Percentiles rank a stretch among this genome's conserved stretches.
phyloP scores from a whole-genome alignment of 1,140 invertebrate species.

The Drosophila sturtevanti region DNA sequence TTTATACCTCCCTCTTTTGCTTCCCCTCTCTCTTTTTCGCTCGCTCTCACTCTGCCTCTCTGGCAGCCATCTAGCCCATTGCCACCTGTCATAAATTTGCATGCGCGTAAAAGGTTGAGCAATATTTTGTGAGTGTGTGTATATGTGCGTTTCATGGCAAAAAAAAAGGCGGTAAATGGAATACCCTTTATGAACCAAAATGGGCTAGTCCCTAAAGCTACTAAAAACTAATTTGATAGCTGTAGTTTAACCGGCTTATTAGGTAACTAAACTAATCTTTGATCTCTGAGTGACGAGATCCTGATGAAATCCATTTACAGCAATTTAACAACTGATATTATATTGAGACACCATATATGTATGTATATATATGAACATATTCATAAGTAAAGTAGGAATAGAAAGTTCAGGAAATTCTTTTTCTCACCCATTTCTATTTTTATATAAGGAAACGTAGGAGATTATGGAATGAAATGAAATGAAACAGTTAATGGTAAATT shows the following conservation, averaged over 20 bases:
- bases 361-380: no score
- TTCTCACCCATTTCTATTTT: no score
- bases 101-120: constrained; percentile 64
- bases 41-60: constrained; percentile 33
- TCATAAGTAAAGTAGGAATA: no score
- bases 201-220: neutral
- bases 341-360: no score
- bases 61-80: constrained; percentile 46
- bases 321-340: no score
- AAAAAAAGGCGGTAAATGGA: constrained; percentile 6
- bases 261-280: neutral
- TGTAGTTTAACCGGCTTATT: neutral
- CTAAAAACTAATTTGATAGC: constrained; percentile 5
- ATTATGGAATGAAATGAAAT: no score
- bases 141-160: neutral
- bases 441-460: no score
- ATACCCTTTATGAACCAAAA: constrained; percentile 23
- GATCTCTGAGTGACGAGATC: neutral
- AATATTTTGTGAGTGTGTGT: constrained; percentile 27
- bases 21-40: neutral
- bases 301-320: neutral
- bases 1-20: no score
- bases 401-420: no score
- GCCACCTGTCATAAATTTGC: constrained; percentile 79
- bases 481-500: no score